Conservation (phyloP, 2,888 invertebrate genomes). For the Nebria brevicollis region DNA sequence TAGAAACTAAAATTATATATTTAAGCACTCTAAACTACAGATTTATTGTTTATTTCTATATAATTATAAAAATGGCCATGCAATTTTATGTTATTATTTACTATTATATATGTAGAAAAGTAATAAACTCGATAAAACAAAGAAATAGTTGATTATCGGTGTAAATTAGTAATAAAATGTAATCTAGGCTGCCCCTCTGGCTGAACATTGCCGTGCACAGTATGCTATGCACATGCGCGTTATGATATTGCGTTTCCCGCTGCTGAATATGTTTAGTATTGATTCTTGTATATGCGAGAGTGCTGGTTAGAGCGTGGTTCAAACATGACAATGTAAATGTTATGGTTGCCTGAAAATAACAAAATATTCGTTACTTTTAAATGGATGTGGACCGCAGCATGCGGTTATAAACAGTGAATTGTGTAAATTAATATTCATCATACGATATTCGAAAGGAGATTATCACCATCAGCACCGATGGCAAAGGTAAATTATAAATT, state of each 20-base stretch:
- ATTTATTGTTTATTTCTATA: too few relatives aligned
- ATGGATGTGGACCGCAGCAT: constrained; percentile 23
- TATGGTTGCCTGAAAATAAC: constrained; percentile 32
- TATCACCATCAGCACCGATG: constrained; percentile 26
- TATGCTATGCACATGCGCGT: constrained; percentile 29
- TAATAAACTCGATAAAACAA: not conserved
- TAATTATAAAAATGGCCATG: too few relatives aligned
- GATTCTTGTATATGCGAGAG: constrained; percentile 35
- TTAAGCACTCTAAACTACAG: too few relatives aligned
- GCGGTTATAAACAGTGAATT: constrained; percentile 24
- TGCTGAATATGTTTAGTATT: constrained; percentile 38
- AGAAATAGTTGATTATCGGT: not conserved
- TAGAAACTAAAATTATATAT: too few relatives aligned
- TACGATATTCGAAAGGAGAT: constrained; percentile 21
- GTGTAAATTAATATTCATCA: constrained; percentile 23
- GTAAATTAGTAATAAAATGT: not conserved
- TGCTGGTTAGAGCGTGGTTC: constrained; percentile 35
- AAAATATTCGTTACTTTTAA: constrained; percentile 30
- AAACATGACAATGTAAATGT: constrained; percentile 39
- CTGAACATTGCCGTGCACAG: not conserved
- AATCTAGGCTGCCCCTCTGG: not conserved
- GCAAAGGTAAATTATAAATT: constrained; percentile 31
- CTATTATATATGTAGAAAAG: not conserved
- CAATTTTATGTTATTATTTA: not conserved
- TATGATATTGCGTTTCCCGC: constrained; percentile 41